phyloP scores from a whole-genome alignment of 2,113 vertebrate genomes.

The Caretta caretta region DNA sequence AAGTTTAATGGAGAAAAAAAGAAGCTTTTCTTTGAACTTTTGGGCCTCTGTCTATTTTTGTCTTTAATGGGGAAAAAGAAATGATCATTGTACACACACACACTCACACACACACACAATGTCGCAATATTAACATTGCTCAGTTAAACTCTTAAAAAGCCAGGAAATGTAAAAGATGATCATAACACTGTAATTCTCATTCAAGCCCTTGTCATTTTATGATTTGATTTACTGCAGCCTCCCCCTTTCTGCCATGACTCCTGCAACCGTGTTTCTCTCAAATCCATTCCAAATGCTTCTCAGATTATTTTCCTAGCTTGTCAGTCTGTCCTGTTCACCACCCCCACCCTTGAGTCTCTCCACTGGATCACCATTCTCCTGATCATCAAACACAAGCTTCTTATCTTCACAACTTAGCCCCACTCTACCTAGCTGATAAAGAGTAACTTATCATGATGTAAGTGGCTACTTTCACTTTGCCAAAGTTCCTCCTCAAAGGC shows the following conservation, averaged over 20 bases:
- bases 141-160: neutral
- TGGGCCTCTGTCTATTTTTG: neutral
- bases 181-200: neutral
- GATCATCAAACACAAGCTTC: neutral
- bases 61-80: constrained; percentile 22
- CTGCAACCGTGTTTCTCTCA: neutral
- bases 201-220: neutral
- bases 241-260: neutral
- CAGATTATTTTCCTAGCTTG: neutral
- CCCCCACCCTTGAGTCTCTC: neutral
- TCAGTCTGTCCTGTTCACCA: neutral
- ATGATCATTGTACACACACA: neutral
- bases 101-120: neutral
- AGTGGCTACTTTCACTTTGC: constrained; percentile 8
- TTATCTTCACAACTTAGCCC: neutral
- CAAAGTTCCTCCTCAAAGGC: constrained; percentile 1
- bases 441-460: neutral
- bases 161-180: neutral
- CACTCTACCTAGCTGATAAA: neutral
- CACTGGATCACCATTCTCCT: neutral
- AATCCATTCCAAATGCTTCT: neutral
- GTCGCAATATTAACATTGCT: neutral
- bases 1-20: neutral
- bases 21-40: neutral
- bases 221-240: neutral